These are phyloP conservation scores for Equus quagga DNA, from an alignment of 2,113 vertebrate genomes.

Conservation along the genomic window DNA sequence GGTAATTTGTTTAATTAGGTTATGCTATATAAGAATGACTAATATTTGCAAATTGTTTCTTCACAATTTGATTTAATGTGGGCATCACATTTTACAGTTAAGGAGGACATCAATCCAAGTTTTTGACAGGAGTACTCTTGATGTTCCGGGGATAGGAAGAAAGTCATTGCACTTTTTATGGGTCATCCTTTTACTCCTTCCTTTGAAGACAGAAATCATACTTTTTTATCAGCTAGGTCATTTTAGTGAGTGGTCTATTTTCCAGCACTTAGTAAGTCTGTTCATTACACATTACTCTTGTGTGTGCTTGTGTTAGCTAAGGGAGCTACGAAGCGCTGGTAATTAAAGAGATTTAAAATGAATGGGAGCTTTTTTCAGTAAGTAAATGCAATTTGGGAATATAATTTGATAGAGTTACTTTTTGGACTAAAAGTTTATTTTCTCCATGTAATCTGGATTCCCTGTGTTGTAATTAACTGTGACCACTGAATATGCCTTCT, in stretches of 20 bases:
- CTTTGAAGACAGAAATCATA: neutral
- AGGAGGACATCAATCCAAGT: neutral
- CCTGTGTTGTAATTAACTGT: neutral
- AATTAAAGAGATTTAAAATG: constrained; percentile 20
- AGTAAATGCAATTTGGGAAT: neutral
- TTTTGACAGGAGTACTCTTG: neutral
- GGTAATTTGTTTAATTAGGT: neutral
- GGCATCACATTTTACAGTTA: neutral
- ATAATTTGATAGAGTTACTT: neutral
- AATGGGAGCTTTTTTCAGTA: neutral
- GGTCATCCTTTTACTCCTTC: neutral
- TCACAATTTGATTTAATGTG: constrained; percentile 14
- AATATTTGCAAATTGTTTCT: neutral
- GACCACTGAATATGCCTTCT: neutral
- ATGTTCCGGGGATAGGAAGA: neutral
- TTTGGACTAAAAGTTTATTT: neutral
- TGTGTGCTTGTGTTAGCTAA: neutral
- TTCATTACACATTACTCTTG: neutral
- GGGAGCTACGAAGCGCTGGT: neutral
- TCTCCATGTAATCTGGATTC: neutral
- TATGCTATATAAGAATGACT: neutral
- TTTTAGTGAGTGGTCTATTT: neutral
- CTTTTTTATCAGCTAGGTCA: neutral
- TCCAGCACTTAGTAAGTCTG: neutral
- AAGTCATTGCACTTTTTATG: neutral